phyloP scores from a whole-genome alignment of 2,797 vertebrate species.

The Benthosema pterotum region DNA sequence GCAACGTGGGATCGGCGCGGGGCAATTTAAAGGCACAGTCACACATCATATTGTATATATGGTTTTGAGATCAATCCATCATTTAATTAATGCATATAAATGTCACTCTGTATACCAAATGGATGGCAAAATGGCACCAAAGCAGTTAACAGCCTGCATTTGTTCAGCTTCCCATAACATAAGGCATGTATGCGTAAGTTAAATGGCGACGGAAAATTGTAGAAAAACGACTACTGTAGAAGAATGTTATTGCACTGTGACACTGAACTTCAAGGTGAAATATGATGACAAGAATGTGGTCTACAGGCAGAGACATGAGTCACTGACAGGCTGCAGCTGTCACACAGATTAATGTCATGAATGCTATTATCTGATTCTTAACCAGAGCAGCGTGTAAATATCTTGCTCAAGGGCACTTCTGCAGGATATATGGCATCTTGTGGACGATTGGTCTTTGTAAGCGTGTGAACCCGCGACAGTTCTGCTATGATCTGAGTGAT shows the following conservation, averaged over 20 bases:
- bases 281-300: background rate
- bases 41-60: no score
- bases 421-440: background rate
- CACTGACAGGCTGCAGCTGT: background rate
- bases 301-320: conserved; percentile 1
- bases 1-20: no score
- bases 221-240: background rate
- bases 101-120: no score
- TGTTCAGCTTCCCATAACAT: background rate
- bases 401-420: conserved; percentile 1
- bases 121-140: no score
- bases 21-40: no score
- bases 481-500: no score
- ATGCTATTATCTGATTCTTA: conserved; percentile 7
- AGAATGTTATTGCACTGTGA: conserved; percentile 6
- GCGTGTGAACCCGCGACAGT: no score
- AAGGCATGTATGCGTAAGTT: conserved; percentile 10
- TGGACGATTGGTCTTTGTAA: no score
- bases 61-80: no score
- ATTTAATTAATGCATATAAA: no score
- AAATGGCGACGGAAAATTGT: background rate
- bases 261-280: conserved; percentile 28
- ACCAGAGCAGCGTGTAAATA: background rate
- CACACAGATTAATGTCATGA: conserved; percentile 13
- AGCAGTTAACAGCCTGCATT: conserved; percentile 21